Base-by-base conservation (phyloP, 2,888 invertebrate species). In the Stratiomys singularior region DNA sequence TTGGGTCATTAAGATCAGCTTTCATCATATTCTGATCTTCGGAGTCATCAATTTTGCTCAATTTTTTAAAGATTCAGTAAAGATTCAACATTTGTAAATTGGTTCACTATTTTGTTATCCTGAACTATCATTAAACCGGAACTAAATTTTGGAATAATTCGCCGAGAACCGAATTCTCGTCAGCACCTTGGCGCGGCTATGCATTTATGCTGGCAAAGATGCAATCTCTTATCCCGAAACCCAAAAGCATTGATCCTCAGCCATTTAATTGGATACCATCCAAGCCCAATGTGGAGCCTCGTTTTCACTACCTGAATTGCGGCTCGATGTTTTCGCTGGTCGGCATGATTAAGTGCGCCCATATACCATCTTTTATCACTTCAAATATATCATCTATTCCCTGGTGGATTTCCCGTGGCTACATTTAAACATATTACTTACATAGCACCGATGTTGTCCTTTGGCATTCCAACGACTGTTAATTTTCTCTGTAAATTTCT, bases 331-430 rank as follows among this genome's bases (percentile, higher is more conserved):
- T 60, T 56, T 60, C 23, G 60, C 60, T 44, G 18, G 13, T 66
- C 66, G 18, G 28, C 11, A 46, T 69, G 69, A 69, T 69, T 69
- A 47, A 69, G 69, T 69, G 69, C 25, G 21, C 46, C 69, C 47
- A 69, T 69, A 69, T 25, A 69, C 69, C 69, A 69, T 25, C 69
- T 47, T 69, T 47, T 47, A 69, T 69, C 69, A 47, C 37, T 3
- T 52, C 7, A 13, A 2, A 64, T 44, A 46, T 69, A 69, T 47
- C 46, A 69, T 69, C 69, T 69, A 15, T 25, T 44, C 18, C 44
- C 67, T 44, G 21, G 27, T 46, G 44, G 15, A 7, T 3, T 46
- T 44, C 67, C 46, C 44, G 67, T 11, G 67, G 67, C 44, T 37
- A 9, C 18, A 28, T 7, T 9, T 37, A 37, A 37, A 9, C 23